Evolutionary conservation across 2,888 invertebrate genomes (phyloP).

Genomic region (Dynastes tityus): DNA sequence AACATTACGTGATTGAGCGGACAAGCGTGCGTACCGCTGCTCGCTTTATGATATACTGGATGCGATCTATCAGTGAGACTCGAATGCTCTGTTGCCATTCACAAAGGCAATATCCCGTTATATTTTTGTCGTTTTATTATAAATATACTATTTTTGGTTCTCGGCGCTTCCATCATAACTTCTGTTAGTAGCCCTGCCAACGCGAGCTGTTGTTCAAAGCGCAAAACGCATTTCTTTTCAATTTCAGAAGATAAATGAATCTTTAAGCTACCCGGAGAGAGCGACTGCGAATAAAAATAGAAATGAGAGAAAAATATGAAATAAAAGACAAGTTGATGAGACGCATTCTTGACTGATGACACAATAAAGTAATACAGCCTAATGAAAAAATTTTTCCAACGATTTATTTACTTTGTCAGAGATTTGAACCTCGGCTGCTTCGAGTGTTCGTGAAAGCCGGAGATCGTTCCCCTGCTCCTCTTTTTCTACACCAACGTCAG

Average conservation of each 20-base stretch:
- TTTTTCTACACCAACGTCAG: neutral
- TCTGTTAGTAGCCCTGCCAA: neutral
- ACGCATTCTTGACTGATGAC: conserved; percentile 44
- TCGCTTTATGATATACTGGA: no score
- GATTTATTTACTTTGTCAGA: conserved; percentile 41
- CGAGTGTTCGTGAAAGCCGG: conserved; percentile 3
- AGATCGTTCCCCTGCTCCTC: neutral
- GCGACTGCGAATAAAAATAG: conserved; percentile 23
- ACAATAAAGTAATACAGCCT: conserved; percentile 43
- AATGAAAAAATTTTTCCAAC: conserved; percentile 42
- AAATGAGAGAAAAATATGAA: conserved; percentile 25
- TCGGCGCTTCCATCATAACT: conserved; percentile 14
- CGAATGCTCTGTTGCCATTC: no score
- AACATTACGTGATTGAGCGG: no score
- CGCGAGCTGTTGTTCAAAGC: neutral
- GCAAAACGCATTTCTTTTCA: conserved; percentile 21
- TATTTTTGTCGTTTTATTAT: no score
- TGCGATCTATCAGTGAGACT: no score
- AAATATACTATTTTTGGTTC: neutral
- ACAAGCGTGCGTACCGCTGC: no score
- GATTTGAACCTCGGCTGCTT: neutral
- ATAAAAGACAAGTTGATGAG: conserved; percentile 45
- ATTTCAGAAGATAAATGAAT: conserved; percentile 44
- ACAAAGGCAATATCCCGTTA: no score
- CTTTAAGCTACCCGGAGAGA: conserved; percentile 11